Base-by-base conservation (phyloP, 2,888 invertebrate species). In the Ischnus inquisitorius region DNA sequence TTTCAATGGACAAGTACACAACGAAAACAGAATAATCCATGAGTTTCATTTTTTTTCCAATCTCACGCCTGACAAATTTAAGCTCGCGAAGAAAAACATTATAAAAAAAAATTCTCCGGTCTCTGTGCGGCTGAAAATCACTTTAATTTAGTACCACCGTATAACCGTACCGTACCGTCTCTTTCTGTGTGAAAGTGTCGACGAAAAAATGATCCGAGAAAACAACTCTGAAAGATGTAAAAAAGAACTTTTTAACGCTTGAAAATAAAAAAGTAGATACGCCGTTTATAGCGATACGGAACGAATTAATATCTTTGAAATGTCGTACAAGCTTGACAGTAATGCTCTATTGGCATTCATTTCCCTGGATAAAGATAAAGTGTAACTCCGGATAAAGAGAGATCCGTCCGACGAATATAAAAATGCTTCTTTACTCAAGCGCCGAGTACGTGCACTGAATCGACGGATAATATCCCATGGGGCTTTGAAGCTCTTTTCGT, bases 11-110 rank as follows among this genome's bases (percentile, higher is more conserved):
- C 46, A 67, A 67, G 22, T 25, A 43, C 41, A 46, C 25, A 46
- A 67, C 14, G 43, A 25, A 67, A 67, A 46, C 8, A 19, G 65
- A 43, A 67, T 46, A 43, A 67, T 67, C 22, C 22, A 67, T 43
- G 46, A 67, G 43, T 46, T 25, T 43, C 1, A 2, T 12, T 67
- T 67, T 67, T 67, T 46, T 12, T 10, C 10, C n/a, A n/a, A 2
- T 34, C 8, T 34, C 34, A 16, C 22, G 43, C 25, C 14, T n/a
- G 41, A 22, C 2, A 39, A 65, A 65, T 43, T 19, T 22, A 14
- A 34, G 8, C 6, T 34, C 34, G 48, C 12, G n/a, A 48, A 48
- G 3, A 48, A 48, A 48, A 48, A n/a, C n/a, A n/a, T n/a, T n/a
- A n/a, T n/a, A n/a, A 48, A 48, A 8, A 6, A 48, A 16, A 48